A percentile compares a stretch with the other conserved stretches of the same genome.
These are phyloP conservation scores for Montipora cactus DNA, from an alignment of 64 coral and sea anemone genomes.

Conservation along the genomic window DNA sequence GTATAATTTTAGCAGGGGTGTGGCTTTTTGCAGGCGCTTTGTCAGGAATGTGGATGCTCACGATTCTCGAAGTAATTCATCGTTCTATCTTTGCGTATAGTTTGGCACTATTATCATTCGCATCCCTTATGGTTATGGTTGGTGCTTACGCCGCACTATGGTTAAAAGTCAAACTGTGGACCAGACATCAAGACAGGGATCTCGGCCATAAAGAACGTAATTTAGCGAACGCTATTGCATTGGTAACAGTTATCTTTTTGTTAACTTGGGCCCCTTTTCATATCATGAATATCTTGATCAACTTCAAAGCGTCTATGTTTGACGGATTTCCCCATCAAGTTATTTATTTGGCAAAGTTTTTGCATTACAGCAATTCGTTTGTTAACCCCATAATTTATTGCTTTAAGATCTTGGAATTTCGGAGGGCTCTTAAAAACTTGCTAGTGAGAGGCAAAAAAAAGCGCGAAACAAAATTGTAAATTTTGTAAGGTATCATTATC, in stretches of 20 bases:
- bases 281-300: slow-evolving; percentile 90
- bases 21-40: slow-evolving; percentile 75
- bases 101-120: slow-evolving; percentile 68
- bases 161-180: slow-evolving; percentile 84
- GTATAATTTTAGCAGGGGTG: slow-evolving; percentile 27
- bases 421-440: slow-evolving; percentile 29
- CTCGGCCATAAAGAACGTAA: slow-evolving; percentile 69
- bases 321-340: slow-evolving; percentile 42
- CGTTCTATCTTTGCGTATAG: slow-evolving; percentile 58
- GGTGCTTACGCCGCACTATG: slow-evolving; percentile 70
- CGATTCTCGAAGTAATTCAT: slow-evolving; percentile 22
- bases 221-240: slow-evolving; percentile 64
- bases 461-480: slow-evolving; percentile 19
- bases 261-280: slow-evolving; percentile 86
- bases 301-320: slow-evolving; percentile 59
- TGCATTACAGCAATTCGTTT: slow-evolving; percentile 91
- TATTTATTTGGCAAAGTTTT: slow-evolving; percentile 82
- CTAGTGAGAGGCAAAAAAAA: neutral
- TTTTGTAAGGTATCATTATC: neutral
- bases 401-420: slow-evolving; percentile 81
- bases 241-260: slow-evolving; percentile 84
- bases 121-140: slow-evolving; percentile 69
- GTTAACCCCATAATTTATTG: slow-evolving; percentile 88
- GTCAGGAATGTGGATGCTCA: slow-evolving; percentile 44
- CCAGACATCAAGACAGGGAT: slow-evolving; percentile 9